These are phyloP conservation scores for Lysandra bellargus DNA, from an alignment of 2,888 invertebrate species.

Conservation along the genomic window DNA sequence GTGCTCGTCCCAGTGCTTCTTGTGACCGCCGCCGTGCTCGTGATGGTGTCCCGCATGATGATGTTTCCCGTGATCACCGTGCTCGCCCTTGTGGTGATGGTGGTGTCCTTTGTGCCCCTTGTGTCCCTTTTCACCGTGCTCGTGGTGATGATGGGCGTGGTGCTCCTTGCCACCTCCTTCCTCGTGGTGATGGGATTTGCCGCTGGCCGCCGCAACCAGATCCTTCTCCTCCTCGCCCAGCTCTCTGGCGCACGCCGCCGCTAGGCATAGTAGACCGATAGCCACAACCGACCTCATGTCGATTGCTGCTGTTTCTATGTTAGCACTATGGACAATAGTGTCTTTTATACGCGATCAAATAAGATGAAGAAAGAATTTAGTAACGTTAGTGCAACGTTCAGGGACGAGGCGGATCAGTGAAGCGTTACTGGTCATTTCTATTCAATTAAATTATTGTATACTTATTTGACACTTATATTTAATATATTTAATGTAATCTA, in stretches of 20 bases:
- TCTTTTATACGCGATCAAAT: constrained; percentile 68
- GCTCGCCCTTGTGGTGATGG: constrained; percentile 72
- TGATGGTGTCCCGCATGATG: constrained; percentile 70
- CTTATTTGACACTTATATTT: constrained; percentile 14
- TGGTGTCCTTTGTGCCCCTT: constrained; percentile 75
- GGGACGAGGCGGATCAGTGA: constrained; percentile 54
- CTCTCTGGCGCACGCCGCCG: constrained; percentile 64
- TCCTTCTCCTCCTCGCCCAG: constrained; percentile 66
- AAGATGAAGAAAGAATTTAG: constrained; percentile 68
- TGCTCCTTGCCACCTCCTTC: constrained; percentile 71
- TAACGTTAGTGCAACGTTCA: constrained; percentile 59
- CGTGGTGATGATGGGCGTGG: constrained; percentile 69
- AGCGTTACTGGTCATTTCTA: constrained; percentile 58
- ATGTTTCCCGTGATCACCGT: constrained; percentile 69
- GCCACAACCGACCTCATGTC: constrained; percentile 70
- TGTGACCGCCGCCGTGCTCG: constrained; percentile 70
- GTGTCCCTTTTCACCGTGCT: constrained; percentile 68
- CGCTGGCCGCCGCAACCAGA: constrained; percentile 68
- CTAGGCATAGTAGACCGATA: constrained; percentile 65
- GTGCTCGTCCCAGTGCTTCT: constrained; percentile 70
- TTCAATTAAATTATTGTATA: constrained; percentile 41
- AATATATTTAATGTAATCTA: neutral
- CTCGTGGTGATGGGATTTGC: constrained; percentile 62
- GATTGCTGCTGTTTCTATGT: constrained; percentile 54
- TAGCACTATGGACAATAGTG: constrained; percentile 47